Conservation (phyloP, 2,797 vertebrate species). For the Sardinella longiceps region DNA sequence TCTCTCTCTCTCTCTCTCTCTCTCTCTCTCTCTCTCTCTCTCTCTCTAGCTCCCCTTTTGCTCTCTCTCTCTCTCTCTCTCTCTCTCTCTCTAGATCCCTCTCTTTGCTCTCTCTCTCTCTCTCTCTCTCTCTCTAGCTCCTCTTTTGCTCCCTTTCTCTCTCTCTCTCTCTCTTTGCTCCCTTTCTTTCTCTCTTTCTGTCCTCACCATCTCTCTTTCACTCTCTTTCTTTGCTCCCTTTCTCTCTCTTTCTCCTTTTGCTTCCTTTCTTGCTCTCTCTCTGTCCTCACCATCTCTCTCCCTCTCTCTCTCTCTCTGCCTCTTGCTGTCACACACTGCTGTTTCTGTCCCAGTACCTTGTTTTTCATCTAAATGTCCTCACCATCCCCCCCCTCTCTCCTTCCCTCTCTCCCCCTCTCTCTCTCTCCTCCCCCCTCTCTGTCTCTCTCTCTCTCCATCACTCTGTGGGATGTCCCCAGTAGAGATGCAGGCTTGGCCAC, state of each 20-base stretch:
- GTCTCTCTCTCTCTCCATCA: conserved; percentile 40
- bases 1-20: not conserved
- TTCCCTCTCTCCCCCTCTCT: conserved; percentile 42
- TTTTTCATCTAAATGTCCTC: conserved; percentile 40
- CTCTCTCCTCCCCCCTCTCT: conserved; percentile 35
- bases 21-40: conserved; percentile 35
- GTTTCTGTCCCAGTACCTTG: conserved; percentile 53
- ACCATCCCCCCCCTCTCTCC: conserved; percentile 48
- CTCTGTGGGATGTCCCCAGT: conserved; percentile 42
- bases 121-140: conserved; percentile 39
- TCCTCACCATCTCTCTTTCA: conserved; percentile 51
- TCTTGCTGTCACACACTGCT: conserved; percentile 56
- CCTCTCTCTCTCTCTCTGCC: conserved; percentile 47
- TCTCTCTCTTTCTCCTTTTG: not conserved
- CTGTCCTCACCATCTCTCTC: not conserved
- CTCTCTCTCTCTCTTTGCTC: not conserved
- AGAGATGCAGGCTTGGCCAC: conserved; percentile 24
- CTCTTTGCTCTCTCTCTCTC: too few relatives aligned
- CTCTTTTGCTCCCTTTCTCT: not conserved
- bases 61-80: conserved; percentile 58
- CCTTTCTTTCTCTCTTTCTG: conserved; percentile 57
- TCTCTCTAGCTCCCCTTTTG: conserved; percentile 58
- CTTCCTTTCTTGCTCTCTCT: not conserved
- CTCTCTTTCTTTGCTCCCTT: too few relatives aligned
- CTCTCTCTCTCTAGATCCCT: too few relatives aligned